A percentile compares a stretch with the other conserved stretches of the same genome.
phyloP scores from a whole-genome alignment of 64 coral and sea anemone genomes.

The Pachyseris speciosa region DNA sequence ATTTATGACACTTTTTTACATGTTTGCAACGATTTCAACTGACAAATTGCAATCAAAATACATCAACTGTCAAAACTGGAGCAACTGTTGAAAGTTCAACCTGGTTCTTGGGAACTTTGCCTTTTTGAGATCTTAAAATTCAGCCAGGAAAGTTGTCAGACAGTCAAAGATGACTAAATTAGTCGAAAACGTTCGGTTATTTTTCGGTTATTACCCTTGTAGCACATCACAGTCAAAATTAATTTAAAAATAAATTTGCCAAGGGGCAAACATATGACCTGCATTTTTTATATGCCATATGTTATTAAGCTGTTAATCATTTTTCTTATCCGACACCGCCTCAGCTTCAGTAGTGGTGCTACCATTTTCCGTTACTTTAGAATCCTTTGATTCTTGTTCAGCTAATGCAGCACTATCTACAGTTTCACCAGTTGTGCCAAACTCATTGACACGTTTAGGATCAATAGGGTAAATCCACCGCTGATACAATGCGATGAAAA shows the following conservation, averaged over 20 bases:
- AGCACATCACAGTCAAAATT: too few relatives aligned
- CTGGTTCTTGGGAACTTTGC: too few relatives aligned
- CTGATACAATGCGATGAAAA: slow-evolving; percentile 98
- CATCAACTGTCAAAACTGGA: too few relatives aligned
- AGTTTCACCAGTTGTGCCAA: slow-evolving; percentile 88
- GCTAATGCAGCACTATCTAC: slow-evolving; percentile 39
- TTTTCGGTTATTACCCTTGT: too few relatives aligned
- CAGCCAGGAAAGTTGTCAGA: too few relatives aligned
- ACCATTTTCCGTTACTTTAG: background rate
- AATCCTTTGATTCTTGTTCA: slow-evolving; percentile 20
- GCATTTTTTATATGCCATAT: background rate
- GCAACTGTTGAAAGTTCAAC: too few relatives aligned
- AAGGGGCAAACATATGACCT: background rate
- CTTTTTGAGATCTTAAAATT: too few relatives aligned
- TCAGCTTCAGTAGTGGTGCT: background rate
- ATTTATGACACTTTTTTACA: too few relatives aligned
- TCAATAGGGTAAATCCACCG: slow-evolving; percentile 98
- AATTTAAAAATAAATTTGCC: background rate
- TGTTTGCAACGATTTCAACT: too few relatives aligned
- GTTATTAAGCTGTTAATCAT: slow-evolving; percentile 64
- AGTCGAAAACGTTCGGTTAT: too few relatives aligned
- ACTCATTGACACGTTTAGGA: slow-evolving; percentile 96
- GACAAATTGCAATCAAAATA: too few relatives aligned
- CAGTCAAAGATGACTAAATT: too few relatives aligned
- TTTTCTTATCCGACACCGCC: slow-evolving; percentile 86